phyloP scores from a whole-genome alignment of 2,113 vertebrate genomes.

The Pagrus major region DNA sequence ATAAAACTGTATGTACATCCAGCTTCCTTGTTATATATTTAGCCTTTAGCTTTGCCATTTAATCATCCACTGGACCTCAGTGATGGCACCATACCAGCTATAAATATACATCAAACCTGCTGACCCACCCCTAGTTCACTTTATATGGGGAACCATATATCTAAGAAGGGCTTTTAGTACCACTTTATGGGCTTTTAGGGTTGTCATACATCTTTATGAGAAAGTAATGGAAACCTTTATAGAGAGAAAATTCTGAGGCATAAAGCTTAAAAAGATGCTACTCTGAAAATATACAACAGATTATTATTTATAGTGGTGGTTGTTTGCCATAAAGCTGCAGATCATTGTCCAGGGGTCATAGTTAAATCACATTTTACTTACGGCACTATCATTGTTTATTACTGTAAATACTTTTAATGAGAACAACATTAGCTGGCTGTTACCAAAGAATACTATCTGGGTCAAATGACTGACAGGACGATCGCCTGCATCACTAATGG shows the following conservation, averaged over 20 bases:
- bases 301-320: neutral
- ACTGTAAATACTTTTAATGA: conserved; percentile 31
- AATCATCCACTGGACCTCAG: neutral
- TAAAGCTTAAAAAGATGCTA: neutral
- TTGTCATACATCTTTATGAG: neutral
- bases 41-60: neutral
- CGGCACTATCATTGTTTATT: neutral
- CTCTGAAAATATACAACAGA: neutral
- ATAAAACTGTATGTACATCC: neutral
- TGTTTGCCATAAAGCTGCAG: neutral
- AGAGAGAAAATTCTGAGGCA: neutral
- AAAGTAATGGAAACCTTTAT: neutral
- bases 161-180: neutral
- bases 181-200: neutral
- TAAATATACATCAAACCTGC: neutral
- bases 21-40: neutral
- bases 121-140: neutral
- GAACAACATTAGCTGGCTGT: conserved; percentile 3
- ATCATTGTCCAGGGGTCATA: neutral
- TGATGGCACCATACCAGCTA: neutral
- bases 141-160: neutral
- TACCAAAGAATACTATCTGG: conserved; percentile 58
- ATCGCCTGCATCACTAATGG: conserved; percentile 42
- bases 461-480: conserved; percentile 46
- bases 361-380: neutral